Percentiles rank a stretch among this genome's conserved stretches.
phyloP scores from a whole-genome alignment of 2,113 vertebrate genomes.

The human region DNA sequence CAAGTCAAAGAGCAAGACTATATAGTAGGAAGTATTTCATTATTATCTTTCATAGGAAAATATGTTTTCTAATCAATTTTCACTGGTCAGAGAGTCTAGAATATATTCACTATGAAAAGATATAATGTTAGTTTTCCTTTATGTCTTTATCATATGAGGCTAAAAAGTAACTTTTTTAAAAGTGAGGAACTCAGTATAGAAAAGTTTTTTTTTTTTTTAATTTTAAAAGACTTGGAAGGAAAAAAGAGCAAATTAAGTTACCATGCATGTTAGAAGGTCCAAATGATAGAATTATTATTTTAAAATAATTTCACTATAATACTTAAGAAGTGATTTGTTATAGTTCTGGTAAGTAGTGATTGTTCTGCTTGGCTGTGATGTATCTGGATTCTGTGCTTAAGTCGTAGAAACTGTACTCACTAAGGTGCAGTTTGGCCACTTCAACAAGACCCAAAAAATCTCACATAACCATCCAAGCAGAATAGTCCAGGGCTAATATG shows the following conservation, averaged over 20 bases:
- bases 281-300: neutral
- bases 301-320: neutral
- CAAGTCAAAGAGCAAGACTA: neutral
- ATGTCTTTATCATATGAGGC: neutral
- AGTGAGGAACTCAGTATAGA: neutral
- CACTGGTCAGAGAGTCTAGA: neutral
- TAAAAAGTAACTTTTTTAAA: neutral
- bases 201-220: neutral
- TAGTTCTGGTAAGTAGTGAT: neutral
- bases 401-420: neutral
- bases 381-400: neutral
- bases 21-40: neutral
- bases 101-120: neutral
- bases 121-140: neutral
- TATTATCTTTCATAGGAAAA: neutral
- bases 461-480: neutral
- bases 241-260: neutral
- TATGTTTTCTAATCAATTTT: neutral
- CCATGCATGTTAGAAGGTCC: neutral
- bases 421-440: neutral
- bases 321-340: neutral
- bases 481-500: accelerated
- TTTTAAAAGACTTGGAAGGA: neutral
- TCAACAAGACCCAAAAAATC: neutral
- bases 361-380: neutral